Evolutionary conservation across 2,888 invertebrate genomes (phyloP).

Genomic region (Hydropsyche betteni): DNA sequence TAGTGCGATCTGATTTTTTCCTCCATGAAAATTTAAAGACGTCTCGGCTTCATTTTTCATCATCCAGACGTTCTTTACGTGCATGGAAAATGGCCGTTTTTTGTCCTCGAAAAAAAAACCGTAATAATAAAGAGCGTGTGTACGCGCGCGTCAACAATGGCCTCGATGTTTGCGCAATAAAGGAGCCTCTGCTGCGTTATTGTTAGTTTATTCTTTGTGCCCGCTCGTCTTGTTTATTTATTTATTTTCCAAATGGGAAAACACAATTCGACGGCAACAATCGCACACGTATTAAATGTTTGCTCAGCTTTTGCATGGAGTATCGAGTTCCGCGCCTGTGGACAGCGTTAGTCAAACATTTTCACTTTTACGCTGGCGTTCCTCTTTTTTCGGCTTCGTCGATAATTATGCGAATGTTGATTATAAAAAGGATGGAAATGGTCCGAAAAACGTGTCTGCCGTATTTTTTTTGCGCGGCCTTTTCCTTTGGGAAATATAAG

Average conservation of each 20-base stretch:
- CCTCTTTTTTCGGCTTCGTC: not conserved
- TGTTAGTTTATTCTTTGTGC: conserved; percentile 28
- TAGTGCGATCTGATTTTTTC: too few relatives aligned
- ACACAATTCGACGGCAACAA: conserved; percentile 18
- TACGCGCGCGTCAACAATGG: too few relatives aligned
- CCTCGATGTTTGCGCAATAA: conserved; percentile 11
- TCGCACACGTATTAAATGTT: conserved; percentile 9
- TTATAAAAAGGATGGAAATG: not conserved
- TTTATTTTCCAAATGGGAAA: conserved; percentile 33
- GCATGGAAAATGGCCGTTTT: too few relatives aligned
- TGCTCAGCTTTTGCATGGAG: conserved; percentile 5
- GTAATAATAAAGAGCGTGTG: too few relatives aligned
- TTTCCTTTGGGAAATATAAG: conserved; percentile 38
- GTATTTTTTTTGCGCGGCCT: not conserved
- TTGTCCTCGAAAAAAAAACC: too few relatives aligned
- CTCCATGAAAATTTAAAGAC: too few relatives aligned
- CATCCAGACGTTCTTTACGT: too few relatives aligned
- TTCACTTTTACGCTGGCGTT: too few relatives aligned
- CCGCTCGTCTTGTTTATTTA: conserved; percentile 4
- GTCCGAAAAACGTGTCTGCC: not conserved
- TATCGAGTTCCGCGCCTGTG: conserved; percentile 1
- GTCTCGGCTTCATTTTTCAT: too few relatives aligned
- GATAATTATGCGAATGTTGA: conserved; percentile 9
- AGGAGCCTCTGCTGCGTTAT: conserved; percentile 10
- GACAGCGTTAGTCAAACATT: not conserved